phyloP scores from a whole-genome alignment of 2,113 vertebrate species.

The Chloropsis hardwickii region DNA sequence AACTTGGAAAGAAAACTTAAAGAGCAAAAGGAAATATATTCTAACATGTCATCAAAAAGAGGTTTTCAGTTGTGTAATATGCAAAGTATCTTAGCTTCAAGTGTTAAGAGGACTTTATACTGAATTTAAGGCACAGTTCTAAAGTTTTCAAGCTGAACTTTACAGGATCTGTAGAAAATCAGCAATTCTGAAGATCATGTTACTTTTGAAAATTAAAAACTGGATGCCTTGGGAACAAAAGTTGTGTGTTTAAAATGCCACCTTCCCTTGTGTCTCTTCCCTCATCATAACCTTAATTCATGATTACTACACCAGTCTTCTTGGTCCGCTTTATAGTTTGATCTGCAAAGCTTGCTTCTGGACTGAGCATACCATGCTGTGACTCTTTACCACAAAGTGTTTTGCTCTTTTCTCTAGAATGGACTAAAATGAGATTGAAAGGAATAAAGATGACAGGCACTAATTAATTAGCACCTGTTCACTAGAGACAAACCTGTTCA shows the following conservation, averaged over 20 bases:
- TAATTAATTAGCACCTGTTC: not conserved
- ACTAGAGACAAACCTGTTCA: not conserved
- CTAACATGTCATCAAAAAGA: not conserved
- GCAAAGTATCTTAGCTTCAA: not conserved
- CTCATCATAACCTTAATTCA: not conserved
- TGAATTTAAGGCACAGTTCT: not conserved
- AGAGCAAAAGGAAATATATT: not conserved
- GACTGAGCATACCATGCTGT: not conserved
- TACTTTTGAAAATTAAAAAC: not conserved
- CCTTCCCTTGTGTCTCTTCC: not conserved
- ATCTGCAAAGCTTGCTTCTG: not conserved
- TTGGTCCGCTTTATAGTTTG: not conserved
- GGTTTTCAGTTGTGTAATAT: not conserved
- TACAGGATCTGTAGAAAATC: not conserved
- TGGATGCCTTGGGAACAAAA: not conserved
- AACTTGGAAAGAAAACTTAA: not conserved
- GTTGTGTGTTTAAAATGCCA: not conserved
- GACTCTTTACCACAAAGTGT: not conserved
- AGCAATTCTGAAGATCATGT: not conserved
- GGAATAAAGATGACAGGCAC: not conserved
- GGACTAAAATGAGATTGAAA: not conserved
- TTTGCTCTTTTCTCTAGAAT: not conserved
- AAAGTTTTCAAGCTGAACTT: not conserved
- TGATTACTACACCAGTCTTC: not conserved
- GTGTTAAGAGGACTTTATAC: not conserved